Percentiles rank a stretch among this genome's conserved stretches.
Conservation (phyloP, 2,888 invertebrate genomes). For the Drosophila barbarae region DNA sequence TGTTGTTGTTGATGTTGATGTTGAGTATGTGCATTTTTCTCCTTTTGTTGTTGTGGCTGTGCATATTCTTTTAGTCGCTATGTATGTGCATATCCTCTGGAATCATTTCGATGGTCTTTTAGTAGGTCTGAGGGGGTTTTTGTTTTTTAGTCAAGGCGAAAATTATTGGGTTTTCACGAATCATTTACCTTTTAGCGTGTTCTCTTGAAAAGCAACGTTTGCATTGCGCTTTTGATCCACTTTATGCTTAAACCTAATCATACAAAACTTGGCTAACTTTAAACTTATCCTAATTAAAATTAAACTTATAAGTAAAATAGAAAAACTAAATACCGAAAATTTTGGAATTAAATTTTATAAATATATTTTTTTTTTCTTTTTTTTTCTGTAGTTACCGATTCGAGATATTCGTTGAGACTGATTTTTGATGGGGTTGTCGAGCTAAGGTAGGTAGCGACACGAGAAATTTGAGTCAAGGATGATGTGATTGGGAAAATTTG, state of each 20-base stretch:
- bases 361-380: neutral
- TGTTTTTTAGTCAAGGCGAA: no score
- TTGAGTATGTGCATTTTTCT: no score
- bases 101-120: no score
- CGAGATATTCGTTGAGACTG: neutral
- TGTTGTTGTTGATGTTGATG: no score
- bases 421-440: neutral
- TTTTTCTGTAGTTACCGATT: neutral
- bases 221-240: neutral
- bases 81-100: no score
- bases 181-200: neutral
- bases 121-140: no score
- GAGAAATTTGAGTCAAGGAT: neutral
- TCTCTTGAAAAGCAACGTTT: neutral
- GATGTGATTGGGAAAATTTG: neutral
- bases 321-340: neutral
- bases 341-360: neutral
- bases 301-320: neutral
- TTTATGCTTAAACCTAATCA: slow-evolving; percentile 3
- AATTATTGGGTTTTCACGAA: no score
- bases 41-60: no score
- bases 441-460: neutral
- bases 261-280: neutral
- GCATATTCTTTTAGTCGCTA: no score
- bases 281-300: neutral